These are phyloP conservation scores for Bufotes viridis DNA, from an alignment of 2,797 vertebrate species.

Conservation along the genomic window DNA sequence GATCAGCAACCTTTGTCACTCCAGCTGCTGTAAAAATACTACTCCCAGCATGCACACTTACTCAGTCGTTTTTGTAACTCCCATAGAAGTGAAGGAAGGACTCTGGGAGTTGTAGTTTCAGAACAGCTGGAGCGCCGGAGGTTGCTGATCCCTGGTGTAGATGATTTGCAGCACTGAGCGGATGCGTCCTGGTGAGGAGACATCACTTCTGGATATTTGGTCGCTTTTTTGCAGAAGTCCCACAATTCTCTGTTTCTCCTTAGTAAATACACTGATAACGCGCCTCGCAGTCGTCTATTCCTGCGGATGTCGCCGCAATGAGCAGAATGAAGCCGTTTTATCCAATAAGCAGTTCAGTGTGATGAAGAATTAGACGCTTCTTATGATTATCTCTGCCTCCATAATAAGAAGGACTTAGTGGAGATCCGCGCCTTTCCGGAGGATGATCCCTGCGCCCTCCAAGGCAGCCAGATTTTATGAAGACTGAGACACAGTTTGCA, in stretches of 20 bases:
- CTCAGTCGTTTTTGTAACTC: too few species aligned
- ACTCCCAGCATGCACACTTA: too few species aligned
- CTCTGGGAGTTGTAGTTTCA: too few species aligned
- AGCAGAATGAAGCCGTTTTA: background rate
- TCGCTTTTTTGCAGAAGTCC: background rate
- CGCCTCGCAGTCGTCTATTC: background rate
- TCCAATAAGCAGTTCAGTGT: conserved; percentile 9
- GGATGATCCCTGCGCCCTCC: background rate
- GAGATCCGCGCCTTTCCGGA: background rate
- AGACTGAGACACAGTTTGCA: background rate
- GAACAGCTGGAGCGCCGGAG: too few species aligned
- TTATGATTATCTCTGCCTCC: conserved; percentile 4
- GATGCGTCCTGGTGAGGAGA: background rate
- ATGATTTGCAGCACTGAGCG: background rate
- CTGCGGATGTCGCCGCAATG: background rate
- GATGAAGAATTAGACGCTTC: conserved; percentile 21
- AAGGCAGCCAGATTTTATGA: background rate
- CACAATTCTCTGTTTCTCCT: conserved; percentile 9
- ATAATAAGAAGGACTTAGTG: conserved; percentile 13
- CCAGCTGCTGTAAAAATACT: too few species aligned
- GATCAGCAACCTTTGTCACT: too few species aligned
- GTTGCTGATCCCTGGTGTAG: too few species aligned
- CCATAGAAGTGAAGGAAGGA: too few species aligned
- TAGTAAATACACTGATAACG: background rate
- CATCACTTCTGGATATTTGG: background rate